Evolutionary conservation across 2,113 vertebrate genomes (phyloP), one percentile per base, ranked within the genome.

Genomic region (Carassius gibelio): DNA sequence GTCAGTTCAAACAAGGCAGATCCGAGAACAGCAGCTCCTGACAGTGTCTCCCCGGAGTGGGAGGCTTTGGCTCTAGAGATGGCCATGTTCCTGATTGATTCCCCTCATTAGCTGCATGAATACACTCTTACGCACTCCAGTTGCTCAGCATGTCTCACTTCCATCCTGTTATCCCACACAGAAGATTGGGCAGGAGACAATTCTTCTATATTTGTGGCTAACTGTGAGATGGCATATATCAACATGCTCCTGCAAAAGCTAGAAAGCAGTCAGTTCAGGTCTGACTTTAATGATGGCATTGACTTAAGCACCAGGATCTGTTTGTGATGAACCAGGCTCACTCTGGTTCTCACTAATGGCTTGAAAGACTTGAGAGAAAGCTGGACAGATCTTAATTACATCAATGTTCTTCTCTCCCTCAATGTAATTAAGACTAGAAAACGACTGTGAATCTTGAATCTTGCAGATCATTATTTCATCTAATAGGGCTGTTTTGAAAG

Each of bases 301-400:
- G 69, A 84, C 9, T 66, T 21, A 75, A 52, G 68, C 66, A 42
- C 89, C 74, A 75, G 76, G 75, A 88, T 84, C 87, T 62, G 34
- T 42, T 23, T 74, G 85, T 64, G 52, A 88, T 75, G 14, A 78
- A 57, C 79, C 19, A 34, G 55, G 55, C 42, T 23, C 34, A 23
- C 36, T 85, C 50, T 14, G 74, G 83, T 85, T 87, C 50, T 36
- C 64, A 4, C 90, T 92, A 92, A 93, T 92, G 91, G 88, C 86
- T 84, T 19, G 79, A 72, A 75, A 90, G 88, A 83, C 84, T 75
- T 45, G n/a, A 76, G 80, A 76, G 69, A 78, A 62, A 81, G 26
- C 62, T 14, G 80, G 89, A 68, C 89, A 88, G 85, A 81, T 87
- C 89, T 93, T 76, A 50, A 93, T 93, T 93, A 90, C 88, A 87